Percentiles rank a stretch among this genome's conserved stretches.
Evolutionary conservation across 1,140 invertebrate genomes (phyloP).

Genomic region (Pogonomyrmex barbatus): DNA sequence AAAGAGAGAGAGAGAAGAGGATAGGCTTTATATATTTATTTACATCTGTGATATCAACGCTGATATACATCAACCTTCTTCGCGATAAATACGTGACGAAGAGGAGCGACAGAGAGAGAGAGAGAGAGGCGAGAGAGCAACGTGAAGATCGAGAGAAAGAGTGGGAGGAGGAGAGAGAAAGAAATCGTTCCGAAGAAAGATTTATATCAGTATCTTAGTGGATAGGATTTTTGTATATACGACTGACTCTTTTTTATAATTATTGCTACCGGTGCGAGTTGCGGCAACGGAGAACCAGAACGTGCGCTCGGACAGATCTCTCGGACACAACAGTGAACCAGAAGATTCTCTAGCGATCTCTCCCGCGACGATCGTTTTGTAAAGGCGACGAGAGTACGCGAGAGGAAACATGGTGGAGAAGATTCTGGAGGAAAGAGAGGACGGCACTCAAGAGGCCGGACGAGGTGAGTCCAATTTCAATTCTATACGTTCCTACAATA

Average conservation of each 20-base stretch:
- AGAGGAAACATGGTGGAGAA: conserved; percentile 83
- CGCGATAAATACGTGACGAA: conserved; percentile 36
- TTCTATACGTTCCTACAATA: no score
- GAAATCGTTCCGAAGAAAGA: conserved; percentile 62
- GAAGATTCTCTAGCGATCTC: conserved; percentile 7
- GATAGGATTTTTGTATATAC: conserved; percentile 85
- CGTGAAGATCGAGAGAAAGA: conserved; percentile 12
- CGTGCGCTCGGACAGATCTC: conserved; percentile 15
- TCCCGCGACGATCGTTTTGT: neutral
- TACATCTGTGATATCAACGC: conserved; percentile 78
- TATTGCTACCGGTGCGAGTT: conserved; percentile 79
- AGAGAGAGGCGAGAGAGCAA: conserved; percentile 12
- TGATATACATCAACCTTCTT: conserved; percentile 75
- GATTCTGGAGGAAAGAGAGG: conserved; percentile 83
- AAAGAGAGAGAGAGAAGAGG: conserved; percentile 45
- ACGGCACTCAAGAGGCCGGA: conserved; percentile 77
- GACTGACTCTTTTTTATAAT: conserved; percentile 86
- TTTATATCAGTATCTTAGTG: conserved; percentile 80
- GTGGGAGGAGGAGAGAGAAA: conserved; percentile 4
- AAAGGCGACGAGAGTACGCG: conserved; percentile 5
- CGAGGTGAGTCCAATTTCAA: conserved; percentile 78
- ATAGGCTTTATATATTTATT: conserved; percentile 81
- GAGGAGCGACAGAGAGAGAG: conserved; percentile 26
- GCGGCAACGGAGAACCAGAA: conserved; percentile 12
- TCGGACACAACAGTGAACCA: conserved; percentile 19